Conservation (phyloP, 2,888 invertebrate species). For the Colostygia pectinataria region DNA sequence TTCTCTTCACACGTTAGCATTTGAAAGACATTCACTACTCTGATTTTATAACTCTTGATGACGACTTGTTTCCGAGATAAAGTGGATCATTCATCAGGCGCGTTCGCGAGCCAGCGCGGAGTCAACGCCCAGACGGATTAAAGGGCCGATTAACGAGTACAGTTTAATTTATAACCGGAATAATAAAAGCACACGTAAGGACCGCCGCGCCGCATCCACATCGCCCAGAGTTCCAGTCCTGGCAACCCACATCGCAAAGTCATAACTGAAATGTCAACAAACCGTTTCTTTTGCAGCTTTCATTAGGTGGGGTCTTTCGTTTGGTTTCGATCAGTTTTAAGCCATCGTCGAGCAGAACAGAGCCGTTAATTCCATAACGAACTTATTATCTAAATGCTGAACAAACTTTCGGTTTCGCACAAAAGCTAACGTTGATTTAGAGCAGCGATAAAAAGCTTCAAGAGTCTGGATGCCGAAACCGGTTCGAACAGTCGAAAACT, state of each 20-base stretch:
- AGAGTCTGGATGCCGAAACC: conserved; percentile 58
- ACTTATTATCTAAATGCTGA: conserved; percentile 57
- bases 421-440: conserved; percentile 64
- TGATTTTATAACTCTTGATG: conserved; percentile 56
- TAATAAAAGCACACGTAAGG: conserved; percentile 72
- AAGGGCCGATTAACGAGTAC: conserved; percentile 78
- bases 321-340: conserved; percentile 31
- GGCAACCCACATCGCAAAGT: conserved; percentile 51
- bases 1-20: conserved; percentile 55
- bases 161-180: conserved; percentile 79
- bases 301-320: too few relatives aligned
- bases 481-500: conserved; percentile 63
- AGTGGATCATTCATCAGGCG: conserved; percentile 51
- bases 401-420: conserved; percentile 83
- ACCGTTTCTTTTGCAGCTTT: conserved; percentile 36
- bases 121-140: conserved; percentile 81
- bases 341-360: conserved; percentile 34
- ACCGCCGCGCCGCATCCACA: conserved; percentile 47
- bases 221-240: conserved; percentile 34
- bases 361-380: conserved; percentile 49
- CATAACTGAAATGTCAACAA: conserved; percentile 65
- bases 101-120: conserved; percentile 48
- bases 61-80: conserved; percentile 49
- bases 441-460: conserved; percentile 58
- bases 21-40: conserved; percentile 52